These are phyloP conservation scores for Acrobeloides nanus DNA, from an alignment of 2,888 invertebrate genomes.

Conservation along the genomic window DNA sequence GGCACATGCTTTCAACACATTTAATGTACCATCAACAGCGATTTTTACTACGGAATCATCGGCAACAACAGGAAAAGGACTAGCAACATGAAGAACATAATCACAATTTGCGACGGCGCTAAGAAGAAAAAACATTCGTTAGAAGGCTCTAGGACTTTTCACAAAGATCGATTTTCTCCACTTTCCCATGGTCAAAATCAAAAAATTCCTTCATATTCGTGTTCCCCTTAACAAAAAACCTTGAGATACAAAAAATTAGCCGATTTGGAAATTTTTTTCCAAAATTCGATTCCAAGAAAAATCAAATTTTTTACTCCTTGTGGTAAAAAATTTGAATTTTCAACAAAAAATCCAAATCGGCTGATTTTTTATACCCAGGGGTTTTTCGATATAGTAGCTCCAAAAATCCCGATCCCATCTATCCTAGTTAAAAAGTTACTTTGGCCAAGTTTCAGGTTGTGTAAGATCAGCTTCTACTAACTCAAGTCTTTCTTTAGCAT, in stretches of 20 bases:
- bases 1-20: conserved; percentile 57
- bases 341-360: too few species aligned
- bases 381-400: too few species aligned
- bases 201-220: too few species aligned
- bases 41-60: conserved; percentile 54
- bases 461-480: conserved; percentile 48
- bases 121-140: conserved; percentile 5
- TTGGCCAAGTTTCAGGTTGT: conserved; percentile 30
- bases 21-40: conserved; percentile 58
- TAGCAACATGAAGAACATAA: conserved; percentile 50
- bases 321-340: too few species aligned
- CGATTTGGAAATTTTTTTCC: too few species aligned
- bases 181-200: too few species aligned
- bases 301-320: too few species aligned
- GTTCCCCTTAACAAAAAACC: too few species aligned
- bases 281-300: too few species aligned
- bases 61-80: conserved; percentile 48
- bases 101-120: conserved; percentile 41
- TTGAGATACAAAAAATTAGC: too few species aligned
- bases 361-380: too few species aligned
- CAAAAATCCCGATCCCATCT: not conserved
- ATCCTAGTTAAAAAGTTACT: conserved; percentile 14
- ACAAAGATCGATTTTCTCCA: too few species aligned
- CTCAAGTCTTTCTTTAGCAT: conserved; percentile 25
- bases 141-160: conserved; percentile 1